These are phyloP conservation scores for Psammodynastes pulverulentus DNA, from an alignment of 2,113 vertebrate genomes.

Conservation along the genomic window DNA sequence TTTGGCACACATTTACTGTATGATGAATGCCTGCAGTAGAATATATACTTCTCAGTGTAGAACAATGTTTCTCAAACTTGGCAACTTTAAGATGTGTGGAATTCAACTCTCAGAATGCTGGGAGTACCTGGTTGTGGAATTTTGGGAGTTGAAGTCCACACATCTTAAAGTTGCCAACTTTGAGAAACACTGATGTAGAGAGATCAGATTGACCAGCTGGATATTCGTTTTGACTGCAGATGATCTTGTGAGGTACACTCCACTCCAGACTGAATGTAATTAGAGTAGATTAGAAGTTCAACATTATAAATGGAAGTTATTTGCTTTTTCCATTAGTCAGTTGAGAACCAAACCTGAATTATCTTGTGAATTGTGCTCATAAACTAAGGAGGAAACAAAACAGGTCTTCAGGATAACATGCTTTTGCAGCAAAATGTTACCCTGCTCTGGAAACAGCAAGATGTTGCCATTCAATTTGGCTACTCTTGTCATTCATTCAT, in stretches of 20 bases:
- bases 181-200: background rate
- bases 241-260: background rate
- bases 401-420: background rate
- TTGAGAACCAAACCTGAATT: background rate
- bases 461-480: background rate
- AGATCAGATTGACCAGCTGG: background rate
- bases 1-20: background rate
- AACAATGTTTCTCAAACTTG: background rate
- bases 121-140: background rate
- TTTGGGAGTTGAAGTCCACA: background rate
- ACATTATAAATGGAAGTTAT: background rate
- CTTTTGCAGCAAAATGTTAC: background rate
- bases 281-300: background rate
- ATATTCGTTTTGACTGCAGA: background rate
- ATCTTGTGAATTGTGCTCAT: background rate
- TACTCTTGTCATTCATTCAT: background rate
- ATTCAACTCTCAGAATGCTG: background rate
- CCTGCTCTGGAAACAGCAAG: background rate
- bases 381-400: background rate
- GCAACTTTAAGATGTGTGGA: background rate
- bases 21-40: background rate
- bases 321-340: background rate
- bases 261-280: background rate
- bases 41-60: background rate
- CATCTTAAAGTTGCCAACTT: background rate